phyloP scores from a whole-genome alignment of 1,140 invertebrate species.

The Scaptodrosophila lebanonensis region DNA sequence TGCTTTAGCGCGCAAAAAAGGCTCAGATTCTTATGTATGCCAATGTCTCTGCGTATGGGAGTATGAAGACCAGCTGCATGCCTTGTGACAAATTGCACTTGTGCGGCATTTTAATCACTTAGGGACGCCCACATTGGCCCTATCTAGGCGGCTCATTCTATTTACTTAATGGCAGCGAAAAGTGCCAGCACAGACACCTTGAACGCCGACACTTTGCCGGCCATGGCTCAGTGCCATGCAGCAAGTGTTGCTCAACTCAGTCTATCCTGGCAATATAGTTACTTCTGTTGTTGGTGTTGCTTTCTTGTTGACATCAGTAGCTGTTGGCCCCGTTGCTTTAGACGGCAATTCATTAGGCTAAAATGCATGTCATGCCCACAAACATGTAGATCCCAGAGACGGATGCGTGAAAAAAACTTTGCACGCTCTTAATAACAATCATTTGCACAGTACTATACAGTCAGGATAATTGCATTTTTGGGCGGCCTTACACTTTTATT shows the following conservation, averaged over 20 bases:
- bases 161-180: slow-evolving; percentile 76
- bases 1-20: slow-evolving; percentile 76
- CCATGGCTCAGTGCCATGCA: slow-evolving; percentile 39
- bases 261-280: slow-evolving; percentile 5
- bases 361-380: slow-evolving; percentile 44
- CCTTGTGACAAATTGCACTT: slow-evolving; percentile 61
- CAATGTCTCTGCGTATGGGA: not conserved
- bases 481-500: too few species aligned
- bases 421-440: too few species aligned
- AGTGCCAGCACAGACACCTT: slow-evolving; percentile 57
- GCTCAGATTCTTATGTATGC: slow-evolving; percentile 44
- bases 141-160: slow-evolving; percentile 66
- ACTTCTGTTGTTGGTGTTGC: slow-evolving; percentile 1
- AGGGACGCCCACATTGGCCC: slow-evolving; percentile 68
- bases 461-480: too few species aligned
- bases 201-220: slow-evolving; percentile 31
- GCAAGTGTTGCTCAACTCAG: slow-evolving; percentile 38
- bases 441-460: too few species aligned
- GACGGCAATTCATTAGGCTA: slow-evolving; percentile 62
- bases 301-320: slow-evolving; percentile 14
- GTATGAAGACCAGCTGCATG: not conserved
- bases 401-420: slow-evolving; percentile 3
- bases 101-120: slow-evolving; percentile 76
- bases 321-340: slow-evolving; percentile 20
- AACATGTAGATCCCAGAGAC: not conserved